A percentile compares a stretch with the other conserved stretches of the same genome.
phyloP scores from a whole-genome alignment of 2,797 vertebrate species.

The Myotis daubentonii region DNA sequence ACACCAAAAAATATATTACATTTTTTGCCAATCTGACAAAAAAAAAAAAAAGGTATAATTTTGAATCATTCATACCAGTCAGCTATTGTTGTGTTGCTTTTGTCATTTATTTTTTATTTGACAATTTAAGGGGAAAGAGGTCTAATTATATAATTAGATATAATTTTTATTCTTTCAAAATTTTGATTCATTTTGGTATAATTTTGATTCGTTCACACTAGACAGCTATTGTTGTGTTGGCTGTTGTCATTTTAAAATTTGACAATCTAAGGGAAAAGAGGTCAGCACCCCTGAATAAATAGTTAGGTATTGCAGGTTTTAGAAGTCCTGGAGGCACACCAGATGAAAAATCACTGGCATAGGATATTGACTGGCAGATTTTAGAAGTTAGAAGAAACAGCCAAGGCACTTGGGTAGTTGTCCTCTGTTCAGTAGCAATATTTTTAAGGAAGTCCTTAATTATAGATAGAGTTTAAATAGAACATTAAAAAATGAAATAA shows the following conservation, averaged over 20 bases:
- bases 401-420: neutral
- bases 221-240: neutral
- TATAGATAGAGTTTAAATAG: neutral
- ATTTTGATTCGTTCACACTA: neutral
- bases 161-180: no score
- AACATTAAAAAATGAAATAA: conserved; percentile 33
- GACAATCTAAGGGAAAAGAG: neutral
- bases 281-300: neutral
- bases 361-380: neutral
- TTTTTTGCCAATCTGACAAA: neutral
- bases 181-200: neutral
- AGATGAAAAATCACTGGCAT: neutral
- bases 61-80: neutral
- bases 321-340: neutral
- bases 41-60: neutral
- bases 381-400: neutral
- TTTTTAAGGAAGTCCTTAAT: conserved; percentile 51
- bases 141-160: neutral
- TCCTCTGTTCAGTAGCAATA: neutral
- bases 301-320: neutral
- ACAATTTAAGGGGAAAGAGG: neutral
- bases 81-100: neutral
- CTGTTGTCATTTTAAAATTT: neutral
- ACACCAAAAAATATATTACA: neutral
- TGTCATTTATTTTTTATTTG: neutral